Conservation (phyloP, 2,113 vertebrate species). For the Psettodes erumei region DNA sequence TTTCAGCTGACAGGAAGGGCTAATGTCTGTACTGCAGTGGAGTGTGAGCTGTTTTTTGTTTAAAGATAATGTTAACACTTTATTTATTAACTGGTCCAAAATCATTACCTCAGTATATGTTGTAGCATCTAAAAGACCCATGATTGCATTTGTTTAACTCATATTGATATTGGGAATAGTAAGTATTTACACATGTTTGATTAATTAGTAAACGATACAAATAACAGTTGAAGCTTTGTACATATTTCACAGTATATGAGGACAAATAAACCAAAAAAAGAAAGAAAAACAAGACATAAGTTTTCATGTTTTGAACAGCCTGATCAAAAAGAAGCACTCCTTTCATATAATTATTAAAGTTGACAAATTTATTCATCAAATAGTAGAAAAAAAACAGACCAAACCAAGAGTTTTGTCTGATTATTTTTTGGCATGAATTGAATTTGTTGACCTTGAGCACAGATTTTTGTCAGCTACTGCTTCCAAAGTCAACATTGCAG, state of each 20-base stretch:
- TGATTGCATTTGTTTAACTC: background rate
- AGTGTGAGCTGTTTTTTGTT: background rate
- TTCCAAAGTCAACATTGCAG: background rate
- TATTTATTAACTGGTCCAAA: background rate
- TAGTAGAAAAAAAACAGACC: too few relatives aligned
- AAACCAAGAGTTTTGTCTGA: too few relatives aligned
- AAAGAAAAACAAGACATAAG: background rate
- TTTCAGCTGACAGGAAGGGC: constrained; percentile 15
- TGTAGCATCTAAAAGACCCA: background rate
- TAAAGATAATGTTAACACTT: background rate
- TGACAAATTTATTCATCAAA: too few relatives aligned
- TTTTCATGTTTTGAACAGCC: background rate
- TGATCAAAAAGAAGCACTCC: background rate
- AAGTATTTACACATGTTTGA: background rate
- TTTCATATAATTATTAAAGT: background rate
- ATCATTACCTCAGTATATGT: background rate
- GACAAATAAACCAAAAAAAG: background rate
- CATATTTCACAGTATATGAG: background rate
- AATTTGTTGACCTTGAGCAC: background rate
- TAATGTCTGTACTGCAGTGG: constrained; percentile 26
- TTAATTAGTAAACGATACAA: background rate
- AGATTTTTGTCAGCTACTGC: background rate
- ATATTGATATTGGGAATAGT: too few relatives aligned
- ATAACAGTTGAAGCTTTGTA: background rate
- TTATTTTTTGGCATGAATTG: too few relatives aligned